phyloP scores from a whole-genome alignment of 2,888 invertebrate genomes.

The Cepaea hortensis region DNA sequence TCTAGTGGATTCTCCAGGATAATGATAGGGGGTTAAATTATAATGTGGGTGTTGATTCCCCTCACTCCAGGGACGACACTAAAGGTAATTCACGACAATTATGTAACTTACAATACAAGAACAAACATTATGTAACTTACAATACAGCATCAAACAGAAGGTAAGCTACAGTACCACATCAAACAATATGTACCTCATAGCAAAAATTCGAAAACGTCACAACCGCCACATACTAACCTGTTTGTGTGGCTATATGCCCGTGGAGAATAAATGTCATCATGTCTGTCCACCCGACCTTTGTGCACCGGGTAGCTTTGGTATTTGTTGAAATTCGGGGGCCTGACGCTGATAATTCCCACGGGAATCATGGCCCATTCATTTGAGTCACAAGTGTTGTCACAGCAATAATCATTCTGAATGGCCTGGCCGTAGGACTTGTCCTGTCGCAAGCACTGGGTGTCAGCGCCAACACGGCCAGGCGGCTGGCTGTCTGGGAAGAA shows the following conservation, averaged over 20 bases:
- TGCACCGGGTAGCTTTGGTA: slow-evolving; percentile 59
- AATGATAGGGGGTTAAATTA: too few relatives aligned
- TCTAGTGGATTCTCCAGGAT: too few relatives aligned
- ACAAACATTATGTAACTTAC: too few relatives aligned
- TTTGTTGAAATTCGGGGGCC: slow-evolving; percentile 57
- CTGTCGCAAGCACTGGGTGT: slow-evolving; percentile 53
- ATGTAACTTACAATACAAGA: too few relatives aligned
- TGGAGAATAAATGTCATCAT: too few relatives aligned
- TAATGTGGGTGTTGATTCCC: too few relatives aligned
- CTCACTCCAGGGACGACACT: too few relatives aligned
- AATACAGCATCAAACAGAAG: too few relatives aligned
- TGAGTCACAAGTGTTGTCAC: slow-evolving; percentile 60
- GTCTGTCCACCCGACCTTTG: too few relatives aligned
- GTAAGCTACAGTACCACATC: not conserved
- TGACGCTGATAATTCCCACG: too few relatives aligned
- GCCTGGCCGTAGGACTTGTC: slow-evolving; percentile 52
- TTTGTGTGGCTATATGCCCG: not conserved
- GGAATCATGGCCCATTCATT: too few relatives aligned
- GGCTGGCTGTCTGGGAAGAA: not conserved
- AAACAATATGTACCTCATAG: not conserved
- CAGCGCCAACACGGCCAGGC: slow-evolving; percentile 29
- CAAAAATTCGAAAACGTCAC: not conserved
- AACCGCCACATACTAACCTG: slow-evolving; percentile 6
- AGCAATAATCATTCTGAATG: slow-evolving; percentile 65
- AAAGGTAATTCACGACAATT: too few relatives aligned